Base-by-base conservation (phyloP, 2,113 vertebrate genomes). In the Thunnus maccoyii region DNA sequence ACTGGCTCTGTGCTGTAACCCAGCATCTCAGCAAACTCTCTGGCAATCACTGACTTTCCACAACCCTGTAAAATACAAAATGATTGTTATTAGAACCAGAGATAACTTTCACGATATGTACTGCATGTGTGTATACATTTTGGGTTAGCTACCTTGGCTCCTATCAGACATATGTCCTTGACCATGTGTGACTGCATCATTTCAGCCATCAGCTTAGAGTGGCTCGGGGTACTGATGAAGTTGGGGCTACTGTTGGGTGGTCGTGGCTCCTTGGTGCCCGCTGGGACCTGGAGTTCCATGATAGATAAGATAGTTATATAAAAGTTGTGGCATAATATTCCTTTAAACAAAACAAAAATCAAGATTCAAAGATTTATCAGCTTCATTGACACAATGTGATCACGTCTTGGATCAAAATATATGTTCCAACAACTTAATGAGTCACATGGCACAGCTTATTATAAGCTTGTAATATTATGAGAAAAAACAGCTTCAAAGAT, bases 181-280 rank as follows among this genome's bases (percentile, higher is more conserved):
- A 97, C 97, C 95, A 98, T 95, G 88, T 99, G 98, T 1, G 98
- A 99, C 78, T 97, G 97, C 94, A 98, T 96, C 96, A 99, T 98
- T 86, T 99, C 97, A 25, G 97, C 96, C 82, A 99, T 87, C 7
- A 99, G 93, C 22, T 95, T 95, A 69, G 95, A 87, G 76, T 99
- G 98, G 76, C 95, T 97, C 27, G 93, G 87, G n/a, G 98, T 99
- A 52, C 94, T 94, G 89, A 99, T 89, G 83, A 99, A 99, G 67
- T 30, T 51, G 0, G 92, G 78, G 80, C 95, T 94, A 36, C 12
- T 85, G 89, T 89, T 87, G 74, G 82, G 89, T 0, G 93, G 84
- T 65, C 87, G 92, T 14, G 90, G 82, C 9, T 92, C 91, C 14
- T 91, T 94, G 46, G 92, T 93, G 55, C 98, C 98, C 41, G 95